phyloP scores from a whole-genome alignment of 2,113 vertebrate species.

The Entosphenus tridentatus region DNA sequence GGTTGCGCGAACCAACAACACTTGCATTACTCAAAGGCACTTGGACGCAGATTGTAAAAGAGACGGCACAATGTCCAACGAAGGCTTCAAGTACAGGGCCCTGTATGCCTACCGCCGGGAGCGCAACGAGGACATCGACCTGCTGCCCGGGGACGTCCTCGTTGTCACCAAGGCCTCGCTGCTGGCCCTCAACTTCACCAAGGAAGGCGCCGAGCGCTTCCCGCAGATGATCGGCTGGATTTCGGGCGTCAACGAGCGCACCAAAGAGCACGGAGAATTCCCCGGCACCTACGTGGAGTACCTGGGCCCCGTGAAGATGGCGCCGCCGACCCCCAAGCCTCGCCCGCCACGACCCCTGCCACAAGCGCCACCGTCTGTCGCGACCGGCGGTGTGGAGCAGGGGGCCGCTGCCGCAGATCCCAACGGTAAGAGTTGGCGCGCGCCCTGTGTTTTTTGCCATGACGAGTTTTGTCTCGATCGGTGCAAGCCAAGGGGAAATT shows the following conservation, averaged over 20 bases:
- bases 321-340: conserved; percentile 80
- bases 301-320: conserved; percentile 67
- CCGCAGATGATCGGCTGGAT: conserved; percentile 89
- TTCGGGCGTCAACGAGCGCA: conserved; percentile 77
- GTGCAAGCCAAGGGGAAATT: too few relatives aligned
- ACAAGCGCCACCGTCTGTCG: conserved; percentile 31
- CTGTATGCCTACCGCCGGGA: conserved; percentile 40
- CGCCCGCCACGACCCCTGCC: conserved; percentile 63
- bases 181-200: conserved; percentile 18
- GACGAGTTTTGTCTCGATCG: too few relatives aligned
- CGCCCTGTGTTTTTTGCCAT: too few relatives aligned
- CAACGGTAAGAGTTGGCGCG: background rate
- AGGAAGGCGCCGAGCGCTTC: conserved; percentile 59
- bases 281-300: conserved; percentile 93
- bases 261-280: conserved; percentile 83
- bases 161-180: conserved; percentile 24
- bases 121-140: conserved; percentile 33
- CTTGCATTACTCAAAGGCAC: background rate
- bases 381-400: conserved; percentile 9
- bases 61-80: conserved; percentile 24
- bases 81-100: conserved; percentile 36
- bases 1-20: background rate
- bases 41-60: background rate
- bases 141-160: conserved; percentile 35
- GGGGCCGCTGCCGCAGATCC: background rate